A percentile compares a stretch with the other conserved stretches of the same genome.
Conservation (phyloP, 2,888 invertebrate species). For the Laothoe populi region DNA sequence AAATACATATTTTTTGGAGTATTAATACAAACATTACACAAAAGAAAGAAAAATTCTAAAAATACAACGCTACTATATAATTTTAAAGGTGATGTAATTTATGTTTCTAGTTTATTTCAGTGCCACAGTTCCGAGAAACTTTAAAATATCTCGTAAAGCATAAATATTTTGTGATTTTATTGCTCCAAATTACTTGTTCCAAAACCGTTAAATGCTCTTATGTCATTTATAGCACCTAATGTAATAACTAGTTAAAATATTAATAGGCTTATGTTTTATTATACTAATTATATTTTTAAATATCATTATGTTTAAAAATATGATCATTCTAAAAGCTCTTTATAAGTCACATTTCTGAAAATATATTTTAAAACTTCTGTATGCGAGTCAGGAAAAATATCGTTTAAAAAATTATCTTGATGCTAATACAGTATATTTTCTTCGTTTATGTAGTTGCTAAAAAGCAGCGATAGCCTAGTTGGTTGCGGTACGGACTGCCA, state of each 20-base stretch:
- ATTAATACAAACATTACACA: not conserved
- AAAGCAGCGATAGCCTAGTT: no score
- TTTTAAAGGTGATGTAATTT: not conserved
- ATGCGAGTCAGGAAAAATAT: no score
- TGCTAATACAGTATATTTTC: no score
- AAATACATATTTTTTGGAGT: not conserved
- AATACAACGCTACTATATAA: no score
- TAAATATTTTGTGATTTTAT: constrained; percentile 49
- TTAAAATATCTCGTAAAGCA: constrained; percentile 42
- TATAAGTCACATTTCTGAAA: no score
- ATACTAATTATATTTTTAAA: no score
- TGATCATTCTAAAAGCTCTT: not conserved
- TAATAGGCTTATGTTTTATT: no score
- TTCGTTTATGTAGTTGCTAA: not conserved
- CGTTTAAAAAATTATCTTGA: no score
- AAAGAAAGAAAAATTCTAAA: not conserved
- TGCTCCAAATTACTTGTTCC: constrained; percentile 63
- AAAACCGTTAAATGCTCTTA: constrained; percentile 56
- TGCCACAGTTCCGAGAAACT: constrained; percentile 43
- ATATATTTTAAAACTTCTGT: no score
- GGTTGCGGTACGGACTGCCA: no score
- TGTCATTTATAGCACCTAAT: constrained; percentile 30
- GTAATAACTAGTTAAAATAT: no score
- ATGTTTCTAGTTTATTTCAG: constrained; percentile 27
- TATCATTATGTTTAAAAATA: not conserved